These are phyloP conservation scores for Alfaro cultratus DNA, from an alignment of 2,797 vertebrate genomes.

Conservation along the genomic window DNA sequence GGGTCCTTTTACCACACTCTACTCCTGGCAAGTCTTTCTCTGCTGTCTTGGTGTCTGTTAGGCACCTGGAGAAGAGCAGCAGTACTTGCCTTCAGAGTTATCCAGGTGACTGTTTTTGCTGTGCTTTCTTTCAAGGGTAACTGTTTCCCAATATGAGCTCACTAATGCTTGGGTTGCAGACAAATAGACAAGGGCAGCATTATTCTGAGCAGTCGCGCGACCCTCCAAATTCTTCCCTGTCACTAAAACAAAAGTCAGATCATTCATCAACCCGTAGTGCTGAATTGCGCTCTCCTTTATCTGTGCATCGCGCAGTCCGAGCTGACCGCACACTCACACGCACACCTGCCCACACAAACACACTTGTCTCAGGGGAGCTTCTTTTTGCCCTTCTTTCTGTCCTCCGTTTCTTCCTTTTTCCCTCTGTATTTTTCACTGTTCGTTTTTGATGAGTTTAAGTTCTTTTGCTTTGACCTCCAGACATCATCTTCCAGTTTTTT, in stretches of 20 bases:
- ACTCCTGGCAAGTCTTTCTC: neutral
- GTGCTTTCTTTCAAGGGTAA: slow-evolving; percentile 78
- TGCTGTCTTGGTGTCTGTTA: slow-evolving; percentile 38
- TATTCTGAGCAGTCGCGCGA: slow-evolving; percentile 77
- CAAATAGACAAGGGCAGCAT: slow-evolving; percentile 82
- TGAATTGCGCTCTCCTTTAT: slow-evolving; percentile 78
- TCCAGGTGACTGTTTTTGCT: slow-evolving; percentile 67
- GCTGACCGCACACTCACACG: slow-evolving; percentile 23
- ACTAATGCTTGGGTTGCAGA: slow-evolving; percentile 81
- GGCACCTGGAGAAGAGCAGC: slow-evolving; percentile 52
- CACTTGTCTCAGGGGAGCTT: slow-evolving; percentile 57
- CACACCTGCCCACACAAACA: slow-evolving; percentile 19
- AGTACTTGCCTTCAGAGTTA: slow-evolving; percentile 51
- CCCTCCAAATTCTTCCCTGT: slow-evolving; percentile 78
- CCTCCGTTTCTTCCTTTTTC: slow-evolving; percentile 39
- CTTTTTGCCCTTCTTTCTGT: slow-evolving; percentile 38
- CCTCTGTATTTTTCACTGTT: slow-evolving; percentile 25
- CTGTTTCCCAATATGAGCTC: slow-evolving; percentile 79
- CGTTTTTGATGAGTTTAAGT: slow-evolving; percentile 31
- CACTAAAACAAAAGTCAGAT: slow-evolving; percentile 84
- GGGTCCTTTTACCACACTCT: slow-evolving; percentile 13
- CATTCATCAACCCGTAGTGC: slow-evolving; percentile 83
- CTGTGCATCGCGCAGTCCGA: slow-evolving; percentile 70
- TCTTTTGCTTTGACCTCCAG: slow-evolving; percentile 38
- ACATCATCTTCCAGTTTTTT: neutral